phyloP scores from a whole-genome alignment of 2,888 invertebrate species.

The Cantharis nigra region DNA sequence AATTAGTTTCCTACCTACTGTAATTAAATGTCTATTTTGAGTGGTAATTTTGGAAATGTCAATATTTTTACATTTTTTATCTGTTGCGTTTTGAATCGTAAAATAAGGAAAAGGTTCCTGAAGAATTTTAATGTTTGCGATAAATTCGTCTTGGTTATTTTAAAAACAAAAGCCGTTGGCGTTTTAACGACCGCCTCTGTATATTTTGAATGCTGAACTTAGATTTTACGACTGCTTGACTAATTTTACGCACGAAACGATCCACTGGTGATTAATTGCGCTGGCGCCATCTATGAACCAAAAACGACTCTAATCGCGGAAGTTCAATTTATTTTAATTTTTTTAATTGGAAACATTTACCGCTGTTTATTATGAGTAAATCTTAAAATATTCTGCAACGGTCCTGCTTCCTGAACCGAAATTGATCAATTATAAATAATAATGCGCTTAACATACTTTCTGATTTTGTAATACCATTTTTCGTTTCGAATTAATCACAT shows the following conservation, averaged over 20 bases:
- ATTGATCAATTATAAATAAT: neutral
- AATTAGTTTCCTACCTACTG: neutral
- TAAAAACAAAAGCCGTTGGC: neutral
- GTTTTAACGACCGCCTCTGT: neutral
- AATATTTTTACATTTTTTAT: neutral
- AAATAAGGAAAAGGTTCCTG: neutral
- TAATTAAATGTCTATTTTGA: neutral
- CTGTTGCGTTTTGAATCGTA: neutral
- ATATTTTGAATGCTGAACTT: neutral
- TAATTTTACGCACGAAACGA: neutral
- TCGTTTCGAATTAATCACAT: neutral
- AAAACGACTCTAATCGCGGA: neutral
- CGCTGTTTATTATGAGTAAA: neutral
- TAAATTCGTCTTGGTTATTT: neutral
- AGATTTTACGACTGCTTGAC: neutral
- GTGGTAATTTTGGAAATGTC: neutral
- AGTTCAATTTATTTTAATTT: neutral
- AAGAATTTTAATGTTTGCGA: neutral
- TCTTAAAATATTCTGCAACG: neutral
- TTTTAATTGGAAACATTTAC: neutral
- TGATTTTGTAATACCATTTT: neutral
- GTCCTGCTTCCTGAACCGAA: neutral
- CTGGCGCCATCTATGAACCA: neutral
- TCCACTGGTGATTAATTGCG: neutral
- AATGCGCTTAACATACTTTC: neutral